phyloP scores from a whole-genome alignment of 2,797 vertebrate genomes.

The Sardinella longiceps region DNA sequence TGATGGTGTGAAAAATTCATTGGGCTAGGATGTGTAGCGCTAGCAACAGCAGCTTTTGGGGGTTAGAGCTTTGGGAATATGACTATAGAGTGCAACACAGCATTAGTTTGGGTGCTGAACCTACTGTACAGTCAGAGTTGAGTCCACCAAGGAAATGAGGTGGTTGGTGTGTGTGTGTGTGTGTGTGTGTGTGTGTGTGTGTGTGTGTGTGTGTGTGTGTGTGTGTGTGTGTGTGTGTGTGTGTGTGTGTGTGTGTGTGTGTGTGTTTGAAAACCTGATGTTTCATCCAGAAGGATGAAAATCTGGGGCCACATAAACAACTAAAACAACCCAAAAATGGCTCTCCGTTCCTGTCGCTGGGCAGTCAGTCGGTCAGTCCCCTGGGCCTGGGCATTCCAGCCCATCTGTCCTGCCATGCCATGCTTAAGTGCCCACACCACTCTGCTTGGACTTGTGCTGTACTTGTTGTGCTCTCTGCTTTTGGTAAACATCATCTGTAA shows the following conservation, averaged over 20 bases:
- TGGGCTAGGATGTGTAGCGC: not conserved
- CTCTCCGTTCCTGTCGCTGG: not conserved
- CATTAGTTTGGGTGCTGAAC: not conserved
- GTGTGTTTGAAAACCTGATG: too few species aligned
- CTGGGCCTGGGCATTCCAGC: not conserved
- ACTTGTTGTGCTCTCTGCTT: too few species aligned
- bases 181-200: conserved; percentile 21
- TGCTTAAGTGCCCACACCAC: not conserved
- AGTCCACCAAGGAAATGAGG: not conserved
- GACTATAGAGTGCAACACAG: not conserved
- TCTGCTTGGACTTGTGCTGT: not conserved
- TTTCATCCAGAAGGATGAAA: not conserved
- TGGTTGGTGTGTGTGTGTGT: not conserved
- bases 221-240: conserved; percentile 24
- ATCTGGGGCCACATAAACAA: not conserved
- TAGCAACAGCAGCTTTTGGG: not conserved
- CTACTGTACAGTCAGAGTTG: not conserved
- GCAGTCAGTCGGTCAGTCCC: too few species aligned
- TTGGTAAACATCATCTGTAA: not conserved
- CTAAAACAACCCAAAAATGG: not conserved
- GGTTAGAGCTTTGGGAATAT: not conserved
- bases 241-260: conserved; percentile 4
- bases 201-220: conserved; percentile 14
- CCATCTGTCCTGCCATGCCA: not conserved
- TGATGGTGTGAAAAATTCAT: not conserved